Evolutionary conservation across 2,797 vertebrate genomes (phyloP).

Genomic region (Sebastes diaconus): DNA sequence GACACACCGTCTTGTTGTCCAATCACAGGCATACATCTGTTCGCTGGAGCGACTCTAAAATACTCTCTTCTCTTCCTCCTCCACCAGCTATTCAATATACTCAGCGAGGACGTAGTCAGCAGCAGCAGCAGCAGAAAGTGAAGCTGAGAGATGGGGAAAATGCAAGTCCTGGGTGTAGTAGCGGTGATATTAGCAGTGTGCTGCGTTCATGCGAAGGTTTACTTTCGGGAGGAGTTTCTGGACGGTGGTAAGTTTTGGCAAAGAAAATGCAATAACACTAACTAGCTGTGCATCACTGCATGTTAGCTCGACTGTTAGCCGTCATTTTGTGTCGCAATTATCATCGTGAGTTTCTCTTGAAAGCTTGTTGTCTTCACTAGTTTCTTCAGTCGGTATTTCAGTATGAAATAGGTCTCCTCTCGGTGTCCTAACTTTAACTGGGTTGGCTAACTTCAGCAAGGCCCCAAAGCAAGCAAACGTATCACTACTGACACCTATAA

Average conservation of each 20-base stretch:
- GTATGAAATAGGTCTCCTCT: neutral
- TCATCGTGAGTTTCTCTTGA: neutral
- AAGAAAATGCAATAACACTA: neutral
- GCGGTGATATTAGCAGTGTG: conserved; percentile 56
- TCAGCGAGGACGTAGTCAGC: neutral
- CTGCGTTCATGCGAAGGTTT: conserved; percentile 82
- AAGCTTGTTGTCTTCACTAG: accelerated
- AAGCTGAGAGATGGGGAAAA: conserved; percentile 21
- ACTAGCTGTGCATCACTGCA: neutral
- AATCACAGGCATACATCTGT: conserved; percentile 84
- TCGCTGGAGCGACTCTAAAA: conserved; percentile 79
- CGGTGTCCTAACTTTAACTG: neutral
- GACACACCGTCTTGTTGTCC: conserved; percentile 40
- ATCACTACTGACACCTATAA: neutral
- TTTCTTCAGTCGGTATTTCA: neutral
- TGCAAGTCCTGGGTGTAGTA: conserved; percentile 55
- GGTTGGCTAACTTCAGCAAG: conserved; percentile 8
- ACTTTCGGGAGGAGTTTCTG: conserved; percentile 90
- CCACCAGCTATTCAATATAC: neutral
- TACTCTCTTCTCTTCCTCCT: conserved; percentile 61
- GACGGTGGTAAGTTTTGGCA: conserved; percentile 88
- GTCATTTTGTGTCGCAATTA: neutral
- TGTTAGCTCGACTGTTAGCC: conserved; percentile 20
- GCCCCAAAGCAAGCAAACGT: conserved; percentile 12
- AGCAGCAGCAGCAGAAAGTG: neutral